Evolutionary conservation across 2,113 vertebrate genomes (phyloP), one percentile per base, ranked within the genome.

Genomic region (Chlamydotis undulata): DNA sequence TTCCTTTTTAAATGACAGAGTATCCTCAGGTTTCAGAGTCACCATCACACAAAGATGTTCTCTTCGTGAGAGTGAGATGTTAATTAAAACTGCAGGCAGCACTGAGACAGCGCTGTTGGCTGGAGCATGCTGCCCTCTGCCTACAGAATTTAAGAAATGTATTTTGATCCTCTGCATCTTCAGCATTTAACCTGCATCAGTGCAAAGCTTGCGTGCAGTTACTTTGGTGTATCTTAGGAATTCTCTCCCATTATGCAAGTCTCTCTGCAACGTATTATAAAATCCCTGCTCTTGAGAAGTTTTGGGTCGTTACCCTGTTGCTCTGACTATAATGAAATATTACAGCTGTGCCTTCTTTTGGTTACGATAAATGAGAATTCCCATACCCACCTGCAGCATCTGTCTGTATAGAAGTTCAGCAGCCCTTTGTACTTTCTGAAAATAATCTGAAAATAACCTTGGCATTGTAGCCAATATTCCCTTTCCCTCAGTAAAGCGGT

Each of bases 121-220:
- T 98, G 97, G 97, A 95, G 80, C 84, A 87, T 98, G 95, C 98
- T 98, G 98, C 98, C 98, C 98, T 97, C 98, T 98, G 94, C 91
- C 97, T 98, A 83, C 96, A 56, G 77, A 94, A 95, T 76, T 83
- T 26, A 39, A 83, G 95, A 97, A 96, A 59, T 68, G 70, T 49
- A 12, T 64, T 95, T 80, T 97, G 71, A 47, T 93, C 7, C 23
- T 39, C 23, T 26, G 26, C 41, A 17, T 85, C 37, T 64, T 67
- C 53, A 55, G 60, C 35, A 1, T 89, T 80, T 77, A 19, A 80
- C 45, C 43, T 29, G 15, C 52, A 24, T 19, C 12, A 9, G 19
- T 73, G 68, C 31, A 70, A 56, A 94, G 52, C n/a, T 17, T 67
- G 4, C 33, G 10, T 79, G 31, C 84, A 67, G 19, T 86, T 94